Evolutionary conservation across 2,888 invertebrate genomes (phyloP).

Genomic region (Campoplex nolae): DNA sequence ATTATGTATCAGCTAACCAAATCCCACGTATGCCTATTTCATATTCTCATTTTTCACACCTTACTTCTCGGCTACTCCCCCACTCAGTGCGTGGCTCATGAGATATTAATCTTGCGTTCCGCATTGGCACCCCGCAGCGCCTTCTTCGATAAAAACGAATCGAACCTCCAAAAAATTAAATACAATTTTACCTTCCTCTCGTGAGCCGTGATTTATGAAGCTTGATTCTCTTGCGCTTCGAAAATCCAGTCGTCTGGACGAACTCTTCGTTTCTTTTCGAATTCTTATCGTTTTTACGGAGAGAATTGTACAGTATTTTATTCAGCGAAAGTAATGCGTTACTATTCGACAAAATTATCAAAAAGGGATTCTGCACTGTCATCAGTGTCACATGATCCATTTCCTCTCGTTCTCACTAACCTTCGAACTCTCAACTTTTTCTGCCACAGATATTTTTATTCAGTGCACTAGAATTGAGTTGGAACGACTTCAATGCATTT

Average conservation of each 20-base stretch:
- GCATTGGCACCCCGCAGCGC: conserved; percentile 69
- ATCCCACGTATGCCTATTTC: conserved; percentile 67
- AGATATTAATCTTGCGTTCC: conserved; percentile 73
- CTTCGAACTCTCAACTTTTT: not conserved
- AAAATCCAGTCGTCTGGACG: conserved; percentile 53
- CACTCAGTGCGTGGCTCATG: conserved; percentile 64
- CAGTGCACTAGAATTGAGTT: not conserved
- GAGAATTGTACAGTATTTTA: conserved; percentile 30
- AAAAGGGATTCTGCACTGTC: not conserved
- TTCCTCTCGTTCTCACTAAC: not conserved
- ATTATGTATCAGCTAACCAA: conserved; percentile 63
- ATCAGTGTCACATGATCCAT: not conserved
- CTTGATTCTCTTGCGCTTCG: conserved; percentile 59
- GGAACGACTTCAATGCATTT: conserved; percentile 21
- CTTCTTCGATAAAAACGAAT: conserved; percentile 72
- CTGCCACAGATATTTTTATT: conserved; percentile 3
- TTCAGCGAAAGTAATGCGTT: not conserved
- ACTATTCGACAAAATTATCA: not conserved
- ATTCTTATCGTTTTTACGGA: conserved; percentile 39
- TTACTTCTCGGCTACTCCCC: conserved; percentile 66
- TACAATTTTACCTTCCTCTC: conserved; percentile 70
- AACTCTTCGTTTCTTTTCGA: conserved; percentile 33
- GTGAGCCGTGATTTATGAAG: conserved; percentile 70
- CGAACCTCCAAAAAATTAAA: conserved; percentile 74
- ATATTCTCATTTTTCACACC: conserved; percentile 73